Conservation (phyloP, 2,888 invertebrate species). For the Theodoxus fluviatilis region DNA sequence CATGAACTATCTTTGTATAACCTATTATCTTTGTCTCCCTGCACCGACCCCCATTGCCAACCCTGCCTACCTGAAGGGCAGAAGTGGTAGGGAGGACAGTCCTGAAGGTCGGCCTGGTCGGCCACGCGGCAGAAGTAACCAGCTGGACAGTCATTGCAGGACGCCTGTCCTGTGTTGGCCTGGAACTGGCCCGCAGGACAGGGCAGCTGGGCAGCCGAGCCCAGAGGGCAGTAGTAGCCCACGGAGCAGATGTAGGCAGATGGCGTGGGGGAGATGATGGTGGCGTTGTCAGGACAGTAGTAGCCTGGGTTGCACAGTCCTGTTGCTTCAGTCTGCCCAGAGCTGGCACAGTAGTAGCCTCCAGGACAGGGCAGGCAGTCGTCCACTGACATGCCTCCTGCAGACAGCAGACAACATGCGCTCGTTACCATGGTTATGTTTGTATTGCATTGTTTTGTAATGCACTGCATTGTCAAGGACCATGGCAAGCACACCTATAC, state of each 20-base stretch:
- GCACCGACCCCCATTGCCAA: no score
- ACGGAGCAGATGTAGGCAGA: slow-evolving; percentile 46
- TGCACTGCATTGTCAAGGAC: no score
- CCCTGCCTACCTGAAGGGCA: slow-evolving; percentile 53
- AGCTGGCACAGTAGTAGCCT: slow-evolving; percentile 55
- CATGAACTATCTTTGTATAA: no score
- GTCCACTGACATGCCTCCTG: slow-evolving; percentile 47
- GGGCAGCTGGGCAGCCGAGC: slow-evolving; percentile 49
- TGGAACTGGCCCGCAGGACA: slow-evolving; percentile 57
- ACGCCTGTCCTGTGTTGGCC: slow-evolving; percentile 43
- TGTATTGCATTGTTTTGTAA: not conserved
- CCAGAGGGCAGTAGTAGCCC: slow-evolving; percentile 51
- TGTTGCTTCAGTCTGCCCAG: slow-evolving; percentile 51
- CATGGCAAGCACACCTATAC: no score
- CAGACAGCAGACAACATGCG: not conserved
- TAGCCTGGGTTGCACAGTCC: slow-evolving; percentile 56
- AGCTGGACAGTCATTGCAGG: slow-evolving; percentile 57
- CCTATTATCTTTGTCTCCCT: no score
- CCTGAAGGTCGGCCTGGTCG: slow-evolving; percentile 43
- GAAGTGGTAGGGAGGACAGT: slow-evolving; percentile 56
- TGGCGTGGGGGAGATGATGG: slow-evolving; percentile 49
- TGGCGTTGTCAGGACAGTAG: slow-evolving; percentile 60
- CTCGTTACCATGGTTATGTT: not conserved
- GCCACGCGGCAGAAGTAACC: slow-evolving; percentile 59
- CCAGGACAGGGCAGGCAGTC: slow-evolving; percentile 60